These are phyloP conservation scores for Propithecus coquereli DNA, from an alignment of 2,113 vertebrate species.

Conservation along the genomic window DNA sequence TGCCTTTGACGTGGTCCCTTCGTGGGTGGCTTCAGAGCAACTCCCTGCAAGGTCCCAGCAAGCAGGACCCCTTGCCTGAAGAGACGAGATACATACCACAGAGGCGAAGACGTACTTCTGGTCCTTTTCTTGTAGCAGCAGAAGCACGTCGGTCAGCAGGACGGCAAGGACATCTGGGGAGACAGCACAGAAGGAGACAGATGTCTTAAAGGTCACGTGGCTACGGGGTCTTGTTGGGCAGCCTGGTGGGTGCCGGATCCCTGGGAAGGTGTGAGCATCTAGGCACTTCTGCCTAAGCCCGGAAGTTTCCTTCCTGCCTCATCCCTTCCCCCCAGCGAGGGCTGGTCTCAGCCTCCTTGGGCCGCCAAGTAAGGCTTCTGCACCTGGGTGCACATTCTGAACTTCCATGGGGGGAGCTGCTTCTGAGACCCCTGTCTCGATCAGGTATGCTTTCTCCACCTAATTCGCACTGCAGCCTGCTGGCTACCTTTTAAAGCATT, in stretches of 20 bases:
- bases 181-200: not conserved
- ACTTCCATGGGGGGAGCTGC: not conserved
- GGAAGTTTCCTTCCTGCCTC: not conserved
- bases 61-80: accelerated
- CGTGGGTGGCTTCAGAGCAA: accelerated
- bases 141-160: conserved; percentile 91
- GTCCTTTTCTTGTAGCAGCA: conserved; percentile 97
- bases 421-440: not conserved
- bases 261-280: accelerated
- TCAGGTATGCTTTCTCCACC: accelerated
- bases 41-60: not conserved
- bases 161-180: conserved; percentile 92
- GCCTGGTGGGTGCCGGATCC: accelerated
- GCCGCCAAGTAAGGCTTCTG: not conserved
- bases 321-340: not conserved
- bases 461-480: accelerated
- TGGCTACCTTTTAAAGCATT: not conserved
- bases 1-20: not conserved
- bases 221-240: accelerated
- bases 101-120: conserved; percentile 93
- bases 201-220: not conserved
- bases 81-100: conserved; percentile 85
- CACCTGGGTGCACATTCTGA: accelerated
- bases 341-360: accelerated
- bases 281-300: accelerated